phyloP scores from a whole-genome alignment of 2,113 vertebrate genomes.

The Oreocharis arfaki region DNA sequence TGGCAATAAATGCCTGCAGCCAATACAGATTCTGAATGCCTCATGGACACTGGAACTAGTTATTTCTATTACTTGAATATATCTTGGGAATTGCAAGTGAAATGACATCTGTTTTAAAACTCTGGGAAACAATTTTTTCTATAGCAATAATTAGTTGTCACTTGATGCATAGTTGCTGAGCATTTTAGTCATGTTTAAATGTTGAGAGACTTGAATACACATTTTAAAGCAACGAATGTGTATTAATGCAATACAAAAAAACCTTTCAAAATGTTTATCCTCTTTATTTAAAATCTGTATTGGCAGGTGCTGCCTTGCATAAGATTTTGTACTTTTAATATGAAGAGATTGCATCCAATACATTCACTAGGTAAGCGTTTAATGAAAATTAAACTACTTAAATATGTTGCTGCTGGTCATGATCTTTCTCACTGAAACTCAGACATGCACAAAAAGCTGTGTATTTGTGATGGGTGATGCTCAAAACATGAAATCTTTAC shows the following conservation, averaged over 20 bases:
- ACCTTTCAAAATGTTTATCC: background rate
- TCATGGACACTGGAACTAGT: slow-evolving; percentile 35
- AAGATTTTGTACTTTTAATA: slow-evolving; percentile 22
- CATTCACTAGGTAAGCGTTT: background rate
- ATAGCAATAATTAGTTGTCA: slow-evolving; percentile 57
- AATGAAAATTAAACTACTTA: background rate
- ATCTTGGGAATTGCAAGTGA: background rate
- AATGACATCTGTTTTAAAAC: slow-evolving; percentile 21
- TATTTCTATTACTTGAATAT: slow-evolving; percentile 36
- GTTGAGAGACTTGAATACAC: background rate
- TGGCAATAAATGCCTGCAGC: slow-evolving; percentile 39
- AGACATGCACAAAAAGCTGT: background rate
- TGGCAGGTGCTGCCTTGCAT: slow-evolving; percentile 9
- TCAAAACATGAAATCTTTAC: background rate
- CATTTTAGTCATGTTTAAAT: background rate
- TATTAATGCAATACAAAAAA: slow-evolving; percentile 25
- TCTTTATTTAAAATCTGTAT: slow-evolving; percentile 50
- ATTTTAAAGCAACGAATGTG: slow-evolving; percentile 5
- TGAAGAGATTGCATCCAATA: background rate
- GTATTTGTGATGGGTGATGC: background rate
- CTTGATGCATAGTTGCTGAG: background rate
- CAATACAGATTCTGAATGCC: slow-evolving; percentile 52
- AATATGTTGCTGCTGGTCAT: slow-evolving; percentile 5
- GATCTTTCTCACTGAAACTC: slow-evolving; percentile 20
- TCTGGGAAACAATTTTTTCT: slow-evolving; percentile 34